Percentiles rank a stretch among this genome's conserved stretches.
Conservation (phyloP, 1,140 invertebrate species). For the Diploscapter pachys region DNA sequence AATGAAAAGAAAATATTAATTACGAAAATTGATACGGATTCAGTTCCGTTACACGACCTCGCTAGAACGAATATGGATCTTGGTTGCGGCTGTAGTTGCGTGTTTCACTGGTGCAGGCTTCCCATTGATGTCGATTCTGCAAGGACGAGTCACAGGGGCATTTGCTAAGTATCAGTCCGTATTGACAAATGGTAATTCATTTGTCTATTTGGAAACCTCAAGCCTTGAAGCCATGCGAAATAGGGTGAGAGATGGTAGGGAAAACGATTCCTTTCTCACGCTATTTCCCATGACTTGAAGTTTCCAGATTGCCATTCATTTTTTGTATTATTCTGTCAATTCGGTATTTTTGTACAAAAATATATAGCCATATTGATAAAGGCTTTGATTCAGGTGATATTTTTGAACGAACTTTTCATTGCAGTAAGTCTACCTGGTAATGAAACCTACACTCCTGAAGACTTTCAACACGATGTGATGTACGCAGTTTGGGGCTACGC, state of each 20-base stretch:
- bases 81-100: conserved; percentile 29
- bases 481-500: conserved; percentile 23
- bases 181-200: no score
- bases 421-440: no score
- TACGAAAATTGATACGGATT: no score
- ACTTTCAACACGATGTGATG: conserved; percentile 29
- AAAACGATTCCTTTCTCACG: no score
- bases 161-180: conserved; percentile 54
- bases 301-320: neutral
- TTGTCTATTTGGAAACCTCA: no score
- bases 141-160: conserved; percentile 34
- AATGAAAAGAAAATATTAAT: no score
- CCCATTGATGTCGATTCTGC: conserved; percentile 37
- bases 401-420: no score
- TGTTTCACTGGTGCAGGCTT: conserved; percentile 35
- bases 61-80: conserved; percentile 31
- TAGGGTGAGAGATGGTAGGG: no score
- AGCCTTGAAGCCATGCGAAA: no score
- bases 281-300: neutral
- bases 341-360: no score
- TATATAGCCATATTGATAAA: neutral
- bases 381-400: neutral
- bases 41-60: conserved; percentile 41
- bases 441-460: conserved; percentile 6
- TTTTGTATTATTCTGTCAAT: neutral